These are phyloP conservation scores for Hylaea fasciaria DNA, from an alignment of 2,888 invertebrate species.

Conservation along the genomic window DNA sequence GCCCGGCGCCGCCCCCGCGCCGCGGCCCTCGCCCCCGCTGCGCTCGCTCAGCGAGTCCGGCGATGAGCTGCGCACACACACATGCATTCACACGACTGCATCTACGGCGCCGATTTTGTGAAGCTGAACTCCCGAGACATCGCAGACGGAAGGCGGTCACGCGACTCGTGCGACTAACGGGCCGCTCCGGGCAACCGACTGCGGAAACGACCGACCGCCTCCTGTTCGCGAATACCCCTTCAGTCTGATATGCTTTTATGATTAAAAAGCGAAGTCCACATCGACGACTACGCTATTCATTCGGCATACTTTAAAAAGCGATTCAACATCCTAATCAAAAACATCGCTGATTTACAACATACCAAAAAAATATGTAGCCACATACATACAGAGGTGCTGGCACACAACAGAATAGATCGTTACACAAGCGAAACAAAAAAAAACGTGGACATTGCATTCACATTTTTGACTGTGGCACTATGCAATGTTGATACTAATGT, in stretches of 20 bases:
- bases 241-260: too few species aligned
- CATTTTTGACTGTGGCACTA: not conserved
- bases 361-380: slow-evolving; percentile 9
- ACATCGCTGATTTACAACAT: not conserved
- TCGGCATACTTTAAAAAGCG: not conserved
- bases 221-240: too few species aligned
- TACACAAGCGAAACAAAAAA: slow-evolving; percentile 6
- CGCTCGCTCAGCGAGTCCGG: slow-evolving; percentile 96
- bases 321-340: slow-evolving; percentile 2
- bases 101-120: too few species aligned
- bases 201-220: too few species aligned
- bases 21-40: slow-evolving; percentile 90
- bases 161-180: too few species aligned
- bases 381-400: slow-evolving; percentile 3
- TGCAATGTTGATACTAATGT: slow-evolving; percentile 7
- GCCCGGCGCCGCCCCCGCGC: slow-evolving; percentile 90
- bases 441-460: not conserved
- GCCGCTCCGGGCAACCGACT: too few species aligned
- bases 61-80: slow-evolving; percentile 87
- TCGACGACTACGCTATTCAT: not conserved
- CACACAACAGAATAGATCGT: not conserved
- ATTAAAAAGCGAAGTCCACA: too few species aligned
- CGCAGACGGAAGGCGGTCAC: too few species aligned
- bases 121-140: too few species aligned
- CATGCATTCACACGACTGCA: not conserved